Conservation (phyloP, 2,888 invertebrate species). For the Ernsta delagoae region DNA sequence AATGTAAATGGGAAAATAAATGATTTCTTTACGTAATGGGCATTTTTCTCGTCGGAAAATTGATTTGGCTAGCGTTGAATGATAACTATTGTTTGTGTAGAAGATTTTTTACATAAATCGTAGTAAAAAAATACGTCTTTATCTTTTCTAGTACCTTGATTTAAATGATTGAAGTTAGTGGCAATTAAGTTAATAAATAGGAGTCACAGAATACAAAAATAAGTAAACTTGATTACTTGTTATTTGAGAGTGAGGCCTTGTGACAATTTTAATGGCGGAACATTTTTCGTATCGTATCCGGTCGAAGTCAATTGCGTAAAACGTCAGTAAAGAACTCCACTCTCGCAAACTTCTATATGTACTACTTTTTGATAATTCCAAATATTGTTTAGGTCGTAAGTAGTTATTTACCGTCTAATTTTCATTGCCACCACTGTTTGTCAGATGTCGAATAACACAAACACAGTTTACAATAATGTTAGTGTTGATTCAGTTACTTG, state of each 20-base stretch:
- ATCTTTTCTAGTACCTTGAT: background rate
- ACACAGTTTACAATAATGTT: too few relatives aligned
- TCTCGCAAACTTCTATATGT: too few relatives aligned
- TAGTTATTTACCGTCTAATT: background rate
- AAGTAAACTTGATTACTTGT: too few relatives aligned
- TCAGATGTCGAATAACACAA: too few relatives aligned
- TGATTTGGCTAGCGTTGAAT: slow-evolving; percentile 11
- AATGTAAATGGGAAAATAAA: slow-evolving; percentile 38
- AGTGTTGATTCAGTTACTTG: too few relatives aligned
- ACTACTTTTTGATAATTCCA: too few relatives aligned
- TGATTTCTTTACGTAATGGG: slow-evolving; percentile 25
- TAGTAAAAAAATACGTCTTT: background rate
- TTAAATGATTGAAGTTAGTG: background rate
- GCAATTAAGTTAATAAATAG: too few relatives aligned
- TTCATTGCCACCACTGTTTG: too few relatives aligned
- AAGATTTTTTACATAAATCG: background rate
- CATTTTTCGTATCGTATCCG: background rate
- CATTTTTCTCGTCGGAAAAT: slow-evolving; percentile 22
- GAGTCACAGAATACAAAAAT: too few relatives aligned
- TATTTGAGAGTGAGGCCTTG: background rate
- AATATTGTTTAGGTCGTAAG: background rate
- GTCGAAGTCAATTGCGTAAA: background rate
- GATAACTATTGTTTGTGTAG: slow-evolving; percentile 2
- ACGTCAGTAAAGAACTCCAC: background rate
- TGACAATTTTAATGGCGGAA: background rate